Evolutionary conservation across 37 sponge, comb jelly and placozoan species (phyloP).

Genomic region (Hormiphora californensis): DNA sequence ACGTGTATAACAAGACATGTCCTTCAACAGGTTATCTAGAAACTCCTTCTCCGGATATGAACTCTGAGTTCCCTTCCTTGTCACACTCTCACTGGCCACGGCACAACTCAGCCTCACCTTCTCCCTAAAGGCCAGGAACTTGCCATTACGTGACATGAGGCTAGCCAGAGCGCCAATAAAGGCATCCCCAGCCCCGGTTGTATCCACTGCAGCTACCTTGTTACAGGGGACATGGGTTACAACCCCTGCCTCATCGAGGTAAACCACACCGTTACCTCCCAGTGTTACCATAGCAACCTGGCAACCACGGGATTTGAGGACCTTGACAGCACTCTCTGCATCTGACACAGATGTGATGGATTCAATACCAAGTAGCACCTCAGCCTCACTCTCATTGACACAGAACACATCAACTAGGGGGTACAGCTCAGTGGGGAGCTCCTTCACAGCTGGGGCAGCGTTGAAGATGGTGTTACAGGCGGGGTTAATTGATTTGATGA

Average conservation of each 20-base stretch:
- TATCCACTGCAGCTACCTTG: conserved; percentile 76
- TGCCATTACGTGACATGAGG: conserved; percentile 62
- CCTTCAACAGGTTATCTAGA: no score
- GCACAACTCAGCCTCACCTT: conserved; percentile 61
- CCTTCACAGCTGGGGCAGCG: conserved; percentile 70
- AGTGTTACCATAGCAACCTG: conserved; percentile 74
- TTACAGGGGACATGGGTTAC: conserved; percentile 65
- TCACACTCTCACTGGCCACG: conserved; percentile 76
- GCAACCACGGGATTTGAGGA: conserved; percentile 52
- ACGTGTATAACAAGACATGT: no score
- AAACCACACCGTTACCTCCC: conserved; percentile 82
- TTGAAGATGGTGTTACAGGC: conserved; percentile 71
- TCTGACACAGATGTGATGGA: conserved; percentile 58
- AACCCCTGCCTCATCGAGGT: background rate
- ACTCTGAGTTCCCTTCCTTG: conserved; percentile 76
- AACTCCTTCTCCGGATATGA: background rate
- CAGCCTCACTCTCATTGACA: conserved; percentile 95
- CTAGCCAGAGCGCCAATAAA: conserved; percentile 91
- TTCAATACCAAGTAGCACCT: conserved; percentile 61
- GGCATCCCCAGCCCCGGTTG: conserved; percentile 99
- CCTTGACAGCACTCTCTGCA: conserved; percentile 60
- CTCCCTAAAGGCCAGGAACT: conserved; percentile 55
- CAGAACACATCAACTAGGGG: conserved; percentile 74
- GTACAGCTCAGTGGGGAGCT: conserved; percentile 62
- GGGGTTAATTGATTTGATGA: conserved; percentile 58